Percentiles rank a stretch among this genome's conserved stretches.
These are phyloP conservation scores for Pseudotriccus pelzelni DNA, from an alignment of 2,797 vertebrate genomes.

Conservation along the genomic window DNA sequence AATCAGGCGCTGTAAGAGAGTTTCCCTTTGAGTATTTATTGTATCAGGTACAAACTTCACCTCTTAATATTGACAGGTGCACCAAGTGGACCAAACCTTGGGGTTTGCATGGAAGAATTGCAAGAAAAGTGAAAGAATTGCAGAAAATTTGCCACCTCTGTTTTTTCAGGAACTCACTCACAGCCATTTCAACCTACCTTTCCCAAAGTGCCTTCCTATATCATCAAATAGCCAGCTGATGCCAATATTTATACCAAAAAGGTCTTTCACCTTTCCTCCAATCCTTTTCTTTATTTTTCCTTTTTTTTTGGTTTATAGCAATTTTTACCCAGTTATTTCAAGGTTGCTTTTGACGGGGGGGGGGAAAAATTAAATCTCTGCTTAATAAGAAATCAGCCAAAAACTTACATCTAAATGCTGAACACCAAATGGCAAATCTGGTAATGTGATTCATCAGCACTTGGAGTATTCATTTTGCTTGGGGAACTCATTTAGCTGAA, in stretches of 20 bases:
- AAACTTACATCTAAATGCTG: not conserved
- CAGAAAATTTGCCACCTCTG: not conserved
- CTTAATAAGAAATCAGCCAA: not conserved
- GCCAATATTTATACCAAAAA: not conserved
- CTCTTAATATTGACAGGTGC: not conserved
- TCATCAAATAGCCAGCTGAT: not conserved
- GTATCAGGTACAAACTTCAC: not conserved
- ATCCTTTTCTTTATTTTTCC: not conserved
- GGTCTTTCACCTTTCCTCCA: not conserved
- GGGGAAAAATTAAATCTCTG: not conserved
- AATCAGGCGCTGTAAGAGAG: not conserved
- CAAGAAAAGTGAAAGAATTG: not conserved
- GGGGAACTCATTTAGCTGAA: conserved; percentile 17
- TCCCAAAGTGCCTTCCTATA: not conserved
- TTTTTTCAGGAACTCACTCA: not conserved
- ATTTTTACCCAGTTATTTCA: not conserved
- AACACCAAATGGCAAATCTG: not conserved
- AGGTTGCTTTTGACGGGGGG: not conserved
- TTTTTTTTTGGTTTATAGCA: not conserved
- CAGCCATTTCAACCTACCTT: not conserved
- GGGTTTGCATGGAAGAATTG: not conserved
- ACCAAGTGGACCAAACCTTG: not conserved
- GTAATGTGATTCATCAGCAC: not conserved
- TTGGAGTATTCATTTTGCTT: not conserved
- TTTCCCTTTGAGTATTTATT: not conserved